phyloP scores from a whole-genome alignment of 2,113 vertebrate genomes.

The Clupea harengus region DNA sequence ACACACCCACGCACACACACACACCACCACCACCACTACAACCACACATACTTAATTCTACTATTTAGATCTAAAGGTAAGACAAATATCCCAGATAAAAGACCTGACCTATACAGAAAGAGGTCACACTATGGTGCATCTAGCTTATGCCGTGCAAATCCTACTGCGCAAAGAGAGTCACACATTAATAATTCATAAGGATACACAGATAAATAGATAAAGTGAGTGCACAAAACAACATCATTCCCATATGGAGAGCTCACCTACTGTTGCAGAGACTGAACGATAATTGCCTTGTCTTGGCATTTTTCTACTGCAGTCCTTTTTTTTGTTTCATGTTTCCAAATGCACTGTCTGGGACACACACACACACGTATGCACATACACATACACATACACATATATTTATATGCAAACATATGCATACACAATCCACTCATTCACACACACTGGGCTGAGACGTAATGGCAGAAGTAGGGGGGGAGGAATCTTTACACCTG shows the following conservation, averaged over 20 bases:
- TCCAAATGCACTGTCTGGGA: not conserved
- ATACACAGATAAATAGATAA: not conserved
- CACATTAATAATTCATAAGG: not conserved
- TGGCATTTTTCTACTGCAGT: not conserved
- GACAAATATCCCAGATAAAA: not conserved
- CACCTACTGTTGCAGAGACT: not conserved
- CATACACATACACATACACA: not conserved
- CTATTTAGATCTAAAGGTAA: not conserved
- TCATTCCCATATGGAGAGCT: not conserved
- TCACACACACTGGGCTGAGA: not conserved
- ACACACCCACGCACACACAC: not conserved
- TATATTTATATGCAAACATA: not conserved
- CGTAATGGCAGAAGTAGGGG: not conserved
- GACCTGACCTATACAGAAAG: not conserved
- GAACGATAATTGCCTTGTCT: not conserved
- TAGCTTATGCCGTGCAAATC: not conserved
- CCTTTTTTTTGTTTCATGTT: not conserved
- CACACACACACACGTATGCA: not conserved
- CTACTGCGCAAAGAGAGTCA: not conserved
- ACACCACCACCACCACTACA: not conserved
- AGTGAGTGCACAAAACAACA: not conserved
- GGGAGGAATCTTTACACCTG: constrained; percentile 35
- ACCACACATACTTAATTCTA: not conserved
- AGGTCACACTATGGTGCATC: not conserved
- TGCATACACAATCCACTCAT: not conserved